Percentiles rank a stretch among this genome's conserved stretches.
Evolutionary conservation across 2,888 invertebrate genomes (phyloP).

Genomic region (Synanthedon myopaeformis): DNA sequence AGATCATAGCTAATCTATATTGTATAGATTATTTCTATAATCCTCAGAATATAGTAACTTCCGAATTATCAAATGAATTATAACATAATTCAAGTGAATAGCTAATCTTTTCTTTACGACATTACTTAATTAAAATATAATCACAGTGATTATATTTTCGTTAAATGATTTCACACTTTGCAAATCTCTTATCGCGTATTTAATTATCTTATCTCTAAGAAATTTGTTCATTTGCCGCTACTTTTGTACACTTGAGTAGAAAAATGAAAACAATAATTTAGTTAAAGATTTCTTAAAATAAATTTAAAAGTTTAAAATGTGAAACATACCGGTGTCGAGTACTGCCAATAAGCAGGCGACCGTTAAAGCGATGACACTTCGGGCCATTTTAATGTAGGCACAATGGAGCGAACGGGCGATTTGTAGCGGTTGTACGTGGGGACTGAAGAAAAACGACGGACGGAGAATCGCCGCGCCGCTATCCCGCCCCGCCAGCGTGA

Average conservation of each 20-base stretch:
- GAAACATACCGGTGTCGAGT: slow-evolving; percentile 48
- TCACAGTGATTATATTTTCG: too few relatives aligned
- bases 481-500: slow-evolving; percentile 29
- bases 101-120: too few relatives aligned
- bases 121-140: too few relatives aligned
- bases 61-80: too few relatives aligned
- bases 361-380: slow-evolving; percentile 35
- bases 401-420: slow-evolving; percentile 22
- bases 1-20: too few relatives aligned
- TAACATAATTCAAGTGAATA: too few relatives aligned
- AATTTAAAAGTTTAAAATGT: slow-evolving; percentile 4
- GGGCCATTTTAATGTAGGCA: slow-evolving; percentile 34
- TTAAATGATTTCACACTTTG: too few relatives aligned
- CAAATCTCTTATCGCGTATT: too few relatives aligned
- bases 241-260: neutral
- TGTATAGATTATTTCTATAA: too few relatives aligned
- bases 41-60: too few relatives aligned
- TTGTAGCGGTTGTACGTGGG: slow-evolving; percentile 26
- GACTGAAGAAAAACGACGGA: slow-evolving; percentile 27
- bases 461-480: slow-evolving; percentile 12
- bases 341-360: slow-evolving; percentile 45
- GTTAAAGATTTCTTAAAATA: neutral
- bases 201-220: slow-evolving; percentile 1
- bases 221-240: slow-evolving; percentile 1
- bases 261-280: neutral